phyloP scores from a whole-genome alignment of 2,888 invertebrate species.

The Pharmacophagus antenor region DNA sequence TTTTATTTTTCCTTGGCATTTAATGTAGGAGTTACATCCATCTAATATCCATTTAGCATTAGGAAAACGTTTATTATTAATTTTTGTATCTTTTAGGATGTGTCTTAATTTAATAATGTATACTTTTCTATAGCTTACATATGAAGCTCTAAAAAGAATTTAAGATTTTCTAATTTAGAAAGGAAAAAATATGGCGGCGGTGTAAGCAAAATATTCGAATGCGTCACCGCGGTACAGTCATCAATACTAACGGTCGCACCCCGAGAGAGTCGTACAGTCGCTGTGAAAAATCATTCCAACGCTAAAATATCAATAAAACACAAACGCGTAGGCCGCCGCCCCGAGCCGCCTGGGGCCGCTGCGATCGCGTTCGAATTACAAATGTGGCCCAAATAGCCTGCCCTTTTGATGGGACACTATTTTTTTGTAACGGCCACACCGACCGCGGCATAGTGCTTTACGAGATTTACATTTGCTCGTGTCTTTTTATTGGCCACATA shows the following conservation, averaged over 20 bases:
- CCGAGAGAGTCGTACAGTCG: constrained; percentile 66
- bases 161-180: neutral
- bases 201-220: constrained; percentile 38
- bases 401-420: constrained; percentile 73
- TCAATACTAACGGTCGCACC: constrained; percentile 70
- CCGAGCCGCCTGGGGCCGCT: constrained; percentile 55
- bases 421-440: constrained; percentile 60
- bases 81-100: too few relatives aligned
- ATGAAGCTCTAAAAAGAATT: too few relatives aligned
- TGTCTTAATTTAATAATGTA: too few relatives aligned
- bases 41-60: too few relatives aligned
- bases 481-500: constrained; percentile 65
- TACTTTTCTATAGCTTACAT: too few relatives aligned
- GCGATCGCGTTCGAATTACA: constrained; percentile 60
- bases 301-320: constrained; percentile 80
- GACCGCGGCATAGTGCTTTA: constrained; percentile 54
- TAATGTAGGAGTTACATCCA: too few relatives aligned
- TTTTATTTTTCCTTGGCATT: too few relatives aligned
- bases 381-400: constrained; percentile 61
- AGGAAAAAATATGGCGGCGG: neutral
- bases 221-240: constrained; percentile 51
- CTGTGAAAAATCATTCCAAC: constrained; percentile 73
- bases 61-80: too few relatives aligned
- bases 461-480: constrained; percentile 69
- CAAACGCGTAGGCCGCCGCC: constrained; percentile 48